phyloP scores from a whole-genome alignment of 1,140 invertebrate species.

The Cepaea nemoralis region DNA sequence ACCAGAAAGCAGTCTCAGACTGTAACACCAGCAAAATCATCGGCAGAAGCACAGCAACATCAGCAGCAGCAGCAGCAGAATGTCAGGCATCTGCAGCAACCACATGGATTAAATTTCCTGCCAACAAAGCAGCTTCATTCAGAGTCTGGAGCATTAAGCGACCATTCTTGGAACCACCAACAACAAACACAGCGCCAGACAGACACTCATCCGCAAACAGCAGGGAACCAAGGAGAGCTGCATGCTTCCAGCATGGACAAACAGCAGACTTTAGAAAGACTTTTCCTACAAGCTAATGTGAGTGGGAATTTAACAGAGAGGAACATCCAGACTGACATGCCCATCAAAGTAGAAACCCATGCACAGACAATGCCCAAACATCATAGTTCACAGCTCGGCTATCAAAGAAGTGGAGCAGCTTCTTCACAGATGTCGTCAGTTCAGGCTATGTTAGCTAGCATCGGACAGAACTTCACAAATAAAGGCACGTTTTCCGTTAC shows the following conservation, averaged over 20 bases:
- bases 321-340: not conserved
- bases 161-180: not conserved
- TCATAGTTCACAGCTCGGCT: not conserved
- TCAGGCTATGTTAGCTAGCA: not conserved
- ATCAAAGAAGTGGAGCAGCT: not conserved
- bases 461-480: not conserved
- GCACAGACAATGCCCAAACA: constrained; percentile 6
- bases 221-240: not conserved
- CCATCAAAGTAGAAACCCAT: constrained; percentile 6
- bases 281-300: constrained; percentile 16
- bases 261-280: constrained; percentile 21
- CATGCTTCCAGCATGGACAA: not conserved
- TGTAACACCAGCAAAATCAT: not conserved
- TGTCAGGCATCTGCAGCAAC: not conserved
- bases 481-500: not conserved
- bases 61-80: not conserved
- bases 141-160: not conserved
- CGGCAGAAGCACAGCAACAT: not conserved
- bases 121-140: not conserved
- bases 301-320: not conserved
- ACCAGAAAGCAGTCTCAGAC: not conserved
- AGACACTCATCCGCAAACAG: not conserved
- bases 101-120: not conserved
- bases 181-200: not conserved
- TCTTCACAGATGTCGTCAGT: constrained; percentile 6